Conservation (phyloP, 2,797 vertebrate species). For the Spea hammondii region DNA sequence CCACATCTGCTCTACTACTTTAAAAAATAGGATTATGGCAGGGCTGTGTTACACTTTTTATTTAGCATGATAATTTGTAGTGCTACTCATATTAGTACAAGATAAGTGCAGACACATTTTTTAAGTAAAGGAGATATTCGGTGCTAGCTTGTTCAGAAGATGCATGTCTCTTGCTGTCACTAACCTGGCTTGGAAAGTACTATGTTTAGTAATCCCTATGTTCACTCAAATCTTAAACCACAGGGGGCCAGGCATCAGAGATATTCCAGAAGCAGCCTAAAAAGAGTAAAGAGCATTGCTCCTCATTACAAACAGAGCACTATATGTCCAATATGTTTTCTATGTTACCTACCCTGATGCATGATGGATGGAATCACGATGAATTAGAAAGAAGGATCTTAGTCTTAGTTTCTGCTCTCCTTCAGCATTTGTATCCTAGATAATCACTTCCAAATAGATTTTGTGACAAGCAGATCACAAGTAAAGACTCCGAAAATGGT, state of each 20-base stretch:
- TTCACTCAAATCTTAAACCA: not conserved
- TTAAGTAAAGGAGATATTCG: no score
- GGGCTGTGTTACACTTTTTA: no score
- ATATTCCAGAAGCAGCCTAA: not conserved
- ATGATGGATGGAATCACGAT: conserved; percentile 40
- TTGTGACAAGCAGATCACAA: conserved; percentile 28
- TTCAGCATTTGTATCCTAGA: conserved; percentile 34
- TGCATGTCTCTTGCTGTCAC: no score
- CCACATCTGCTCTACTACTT: no score
- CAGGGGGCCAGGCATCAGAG: not conserved
- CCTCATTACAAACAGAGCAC: not conserved
- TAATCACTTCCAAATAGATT: conserved; percentile 36
- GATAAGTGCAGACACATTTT: no score
- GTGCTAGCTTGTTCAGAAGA: no score
- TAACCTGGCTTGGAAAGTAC: no score
- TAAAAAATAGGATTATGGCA: no score
- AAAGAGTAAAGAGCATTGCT: not conserved
- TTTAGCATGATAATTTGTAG: no score
- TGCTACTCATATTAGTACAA: no score
- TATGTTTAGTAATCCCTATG: not conserved
- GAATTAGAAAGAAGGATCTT: conserved; percentile 61
- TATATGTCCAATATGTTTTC: not conserved
- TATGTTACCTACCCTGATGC: not conserved
- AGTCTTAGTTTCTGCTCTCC: conserved; percentile 51
- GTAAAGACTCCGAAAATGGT: not conserved